phyloP scores from a whole-genome alignment of 2,113 vertebrate species.

The Perca flavescens region DNA sequence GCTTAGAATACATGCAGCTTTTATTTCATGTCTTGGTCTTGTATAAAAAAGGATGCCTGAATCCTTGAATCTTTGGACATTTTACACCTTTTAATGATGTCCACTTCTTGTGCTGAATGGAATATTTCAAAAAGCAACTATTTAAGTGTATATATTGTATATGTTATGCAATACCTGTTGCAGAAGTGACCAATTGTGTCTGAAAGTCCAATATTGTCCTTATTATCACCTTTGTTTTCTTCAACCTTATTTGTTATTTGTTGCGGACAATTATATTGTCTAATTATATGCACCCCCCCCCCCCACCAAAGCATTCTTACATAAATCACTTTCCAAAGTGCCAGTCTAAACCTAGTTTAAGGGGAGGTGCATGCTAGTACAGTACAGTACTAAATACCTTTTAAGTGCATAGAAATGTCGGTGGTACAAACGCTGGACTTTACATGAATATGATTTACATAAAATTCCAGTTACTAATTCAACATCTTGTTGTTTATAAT shows the following conservation, averaged over 20 bases:
- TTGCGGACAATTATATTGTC: too few species aligned
- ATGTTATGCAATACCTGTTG: not conserved
- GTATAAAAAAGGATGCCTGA: not conserved
- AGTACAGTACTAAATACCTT: not conserved
- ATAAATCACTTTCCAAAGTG: not conserved
- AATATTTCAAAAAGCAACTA: not conserved
- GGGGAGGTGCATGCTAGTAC: not conserved
- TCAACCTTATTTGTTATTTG: not conserved
- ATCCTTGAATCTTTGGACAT: not conserved
- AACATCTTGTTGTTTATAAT: conserved; percentile 1
- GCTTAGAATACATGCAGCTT: not conserved
- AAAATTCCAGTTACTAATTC: not conserved
- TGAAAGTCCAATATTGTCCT: conserved; percentile 14
- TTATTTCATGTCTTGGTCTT: not conserved
- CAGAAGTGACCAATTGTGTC: conserved; percentile 1
- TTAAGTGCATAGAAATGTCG: not conserved
- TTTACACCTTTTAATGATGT: not conserved
- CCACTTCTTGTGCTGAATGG: not conserved
- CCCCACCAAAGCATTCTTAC: not conserved
- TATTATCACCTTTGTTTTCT: conserved; percentile 18
- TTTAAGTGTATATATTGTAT: not conserved
- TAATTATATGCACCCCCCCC: not conserved
- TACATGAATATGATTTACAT: not conserved
- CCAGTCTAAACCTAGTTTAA: not conserved
- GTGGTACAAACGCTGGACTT: not conserved